Evolutionary conservation across 53 echinoderm and acorn worm species (phyloP), one percentile per base, ranked within the genome.

Genomic region (Luidia sarsii): DNA sequence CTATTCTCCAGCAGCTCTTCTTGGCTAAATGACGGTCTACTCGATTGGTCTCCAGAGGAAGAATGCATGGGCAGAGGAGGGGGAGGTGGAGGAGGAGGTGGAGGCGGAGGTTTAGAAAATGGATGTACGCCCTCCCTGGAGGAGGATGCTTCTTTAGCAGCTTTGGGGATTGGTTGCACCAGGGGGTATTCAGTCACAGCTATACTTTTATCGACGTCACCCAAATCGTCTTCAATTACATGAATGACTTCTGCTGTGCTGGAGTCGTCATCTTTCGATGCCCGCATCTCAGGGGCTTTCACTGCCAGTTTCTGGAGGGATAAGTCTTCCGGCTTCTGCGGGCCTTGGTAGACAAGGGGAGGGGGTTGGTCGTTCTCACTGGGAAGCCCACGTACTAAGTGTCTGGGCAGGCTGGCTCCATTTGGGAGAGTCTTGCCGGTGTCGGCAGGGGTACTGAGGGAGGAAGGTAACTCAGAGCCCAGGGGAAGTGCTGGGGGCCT

Each of bases 341-440:
- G 77, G n/a, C 77, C 77, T 60, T 77, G 77, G 33, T 77, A 77
- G 9, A 77, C 77, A 39, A 77, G 77, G 19, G 77, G 77, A 4
- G 77, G 77, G 13, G 77, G 77, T 46, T 77, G 41, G 50, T 77
- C 77, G 61, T 70, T 70, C 33, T 32, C 64, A 33, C 19, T 69
- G 32, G 41, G 46, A 7, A 77, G 19, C 19, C 48, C 61, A n/a
- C 61, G 57, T 32, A 25, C 46, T 27, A 59, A 19, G 1, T 77
- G 77, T 39, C 61, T 59, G 30, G 61, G 59, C 16, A 77, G 22
- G 22, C 28, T 46, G 28, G 48, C 13, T 30, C 32, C 77, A 48
- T 60, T 35, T 57, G 59, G 41, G 39, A 32, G 3, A 14, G 57
- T 13, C 19, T 61, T 48, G 18, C n/a, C 29, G 46, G 45, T 59